Conservation (phyloP, 2,888 invertebrate species). For the Polietes domitor region DNA sequence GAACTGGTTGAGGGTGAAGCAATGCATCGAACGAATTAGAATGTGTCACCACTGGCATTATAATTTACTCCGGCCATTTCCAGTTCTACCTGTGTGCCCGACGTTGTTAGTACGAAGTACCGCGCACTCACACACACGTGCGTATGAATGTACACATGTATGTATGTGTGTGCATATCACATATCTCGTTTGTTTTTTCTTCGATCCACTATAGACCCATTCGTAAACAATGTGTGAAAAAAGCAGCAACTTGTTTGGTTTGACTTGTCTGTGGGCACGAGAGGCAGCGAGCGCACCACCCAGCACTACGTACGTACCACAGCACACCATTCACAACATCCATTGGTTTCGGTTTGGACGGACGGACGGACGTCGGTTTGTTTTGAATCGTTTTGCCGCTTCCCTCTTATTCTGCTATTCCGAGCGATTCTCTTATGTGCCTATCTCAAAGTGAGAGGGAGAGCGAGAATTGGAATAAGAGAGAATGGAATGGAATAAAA, state of each 20-base stretch:
- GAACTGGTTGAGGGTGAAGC: no score
- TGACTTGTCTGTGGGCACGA: no score
- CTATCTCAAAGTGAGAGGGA: constrained; percentile 35
- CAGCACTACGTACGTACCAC: no score
- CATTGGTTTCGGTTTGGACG: not conserved
- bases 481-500: constrained; percentile 58
- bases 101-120: no score
- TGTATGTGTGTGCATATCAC: no score
- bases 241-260: constrained; percentile 6
- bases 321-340: no score
- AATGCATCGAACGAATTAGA: no score
- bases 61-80: no score
- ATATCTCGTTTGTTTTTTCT: constrained; percentile 1
- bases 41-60: no score
- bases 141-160: not conserved
- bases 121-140: not conserved
- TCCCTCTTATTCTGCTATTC: constrained; percentile 57
- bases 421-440: constrained; percentile 41
- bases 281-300: no score
- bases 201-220: not conserved
- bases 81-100: no score
- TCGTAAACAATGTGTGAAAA: constrained; percentile 16
- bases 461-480: constrained; percentile 52
- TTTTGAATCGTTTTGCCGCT: constrained; percentile 31
- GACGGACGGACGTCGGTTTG: constrained; percentile 4